Conservation (phyloP, 2,888 invertebrate species). For the Stratiomys singularior region DNA sequence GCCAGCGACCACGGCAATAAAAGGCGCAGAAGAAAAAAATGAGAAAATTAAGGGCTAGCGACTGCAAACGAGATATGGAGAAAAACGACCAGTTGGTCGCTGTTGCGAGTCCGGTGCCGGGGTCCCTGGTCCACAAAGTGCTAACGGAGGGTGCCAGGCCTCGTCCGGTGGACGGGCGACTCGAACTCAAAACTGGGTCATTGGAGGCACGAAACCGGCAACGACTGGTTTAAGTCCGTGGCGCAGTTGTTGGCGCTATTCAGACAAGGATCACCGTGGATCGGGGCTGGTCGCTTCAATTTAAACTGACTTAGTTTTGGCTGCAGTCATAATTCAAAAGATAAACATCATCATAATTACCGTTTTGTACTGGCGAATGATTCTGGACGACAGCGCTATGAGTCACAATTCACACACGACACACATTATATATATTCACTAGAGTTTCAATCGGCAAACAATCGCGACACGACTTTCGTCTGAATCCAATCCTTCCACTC, state of each 20-base stretch:
- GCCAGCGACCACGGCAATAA: not conserved
- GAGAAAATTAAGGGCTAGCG: not conserved
- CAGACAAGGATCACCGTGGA: too few species aligned
- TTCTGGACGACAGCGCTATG: not conserved
- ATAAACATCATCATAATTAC: constrained; percentile 5
- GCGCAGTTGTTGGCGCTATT: too few species aligned
- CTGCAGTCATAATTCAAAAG: too few species aligned
- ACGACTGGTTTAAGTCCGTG: too few species aligned
- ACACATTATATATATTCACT: not conserved
- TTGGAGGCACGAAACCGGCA: constrained; percentile 10
- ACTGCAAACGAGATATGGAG: not conserved
- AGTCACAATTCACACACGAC: not conserved
- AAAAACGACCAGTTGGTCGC: not conserved
- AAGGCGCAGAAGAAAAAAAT: not conserved
- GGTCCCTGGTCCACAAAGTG: not conserved
- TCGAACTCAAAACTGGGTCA: constrained; percentile 42
- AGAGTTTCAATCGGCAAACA: not conserved
- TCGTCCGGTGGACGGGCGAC: constrained; percentile 13
- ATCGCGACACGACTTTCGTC: not conserved
- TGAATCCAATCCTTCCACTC: not conserved
- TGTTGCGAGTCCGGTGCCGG: not conserved
- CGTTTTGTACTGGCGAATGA: not conserved
- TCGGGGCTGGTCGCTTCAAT: too few species aligned
- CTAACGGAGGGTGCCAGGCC: not conserved
- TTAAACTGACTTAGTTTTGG: not conserved